Percentiles rank a stretch among this genome's conserved stretches.
Conservation (phyloP, 2,888 invertebrate species). For the Boloria euphrosyne region DNA sequence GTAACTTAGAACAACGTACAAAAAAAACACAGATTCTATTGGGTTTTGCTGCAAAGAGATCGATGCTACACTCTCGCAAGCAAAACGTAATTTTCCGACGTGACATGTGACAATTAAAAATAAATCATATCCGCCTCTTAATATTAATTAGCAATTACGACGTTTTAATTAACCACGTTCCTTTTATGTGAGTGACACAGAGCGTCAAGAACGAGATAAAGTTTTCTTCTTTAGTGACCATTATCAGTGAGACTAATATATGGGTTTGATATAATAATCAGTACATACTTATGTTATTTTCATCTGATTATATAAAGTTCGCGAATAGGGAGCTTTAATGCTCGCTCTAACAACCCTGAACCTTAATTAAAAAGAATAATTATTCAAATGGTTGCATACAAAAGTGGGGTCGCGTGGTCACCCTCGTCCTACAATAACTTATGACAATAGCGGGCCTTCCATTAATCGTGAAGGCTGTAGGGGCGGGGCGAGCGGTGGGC, state of each 20-base stretch:
- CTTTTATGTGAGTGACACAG: conserved; percentile 1
- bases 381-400: neutral
- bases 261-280: neutral
- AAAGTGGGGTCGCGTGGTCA: conserved; percentile 13
- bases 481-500: conserved; percentile 25
- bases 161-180: conserved; percentile 3
- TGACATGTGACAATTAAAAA: conserved; percentile 17
- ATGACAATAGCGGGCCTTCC: conserved; percentile 33
- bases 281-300: no score
- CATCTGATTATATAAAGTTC: no score
- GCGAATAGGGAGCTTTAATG: no score
- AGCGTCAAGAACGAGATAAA: neutral
- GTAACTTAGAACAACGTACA: no score
- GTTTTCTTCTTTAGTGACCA: neutral
- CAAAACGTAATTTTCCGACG: conserved; percentile 11
- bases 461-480: conserved; percentile 34
- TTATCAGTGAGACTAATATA: neutral
- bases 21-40: neutral
- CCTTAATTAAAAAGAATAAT: neutral
- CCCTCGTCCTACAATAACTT: conserved; percentile 27
- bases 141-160: conserved; percentile 23
- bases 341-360: neutral
- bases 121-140: conserved; percentile 1
- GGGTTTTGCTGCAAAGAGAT: neutral
- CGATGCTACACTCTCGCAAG: neutral